Conservation (phyloP, 2,797 vertebrate genomes). For the Poecilia picta region DNA sequence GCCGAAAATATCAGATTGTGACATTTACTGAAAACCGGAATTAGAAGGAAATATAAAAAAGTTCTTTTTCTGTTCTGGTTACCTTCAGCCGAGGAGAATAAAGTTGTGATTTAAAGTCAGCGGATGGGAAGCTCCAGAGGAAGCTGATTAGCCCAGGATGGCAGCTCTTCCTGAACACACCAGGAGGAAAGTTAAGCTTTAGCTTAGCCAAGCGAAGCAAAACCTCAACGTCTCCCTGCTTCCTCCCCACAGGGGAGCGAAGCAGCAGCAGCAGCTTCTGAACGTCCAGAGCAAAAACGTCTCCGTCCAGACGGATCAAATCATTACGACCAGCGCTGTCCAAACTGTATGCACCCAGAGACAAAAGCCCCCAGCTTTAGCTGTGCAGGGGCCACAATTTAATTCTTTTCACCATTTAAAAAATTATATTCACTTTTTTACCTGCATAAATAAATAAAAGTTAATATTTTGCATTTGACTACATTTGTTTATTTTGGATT, state of each 20-base stretch:
- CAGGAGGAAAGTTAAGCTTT: conserved; percentile 62
- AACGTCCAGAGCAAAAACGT: too few species aligned
- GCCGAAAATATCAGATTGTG: conserved; percentile 4
- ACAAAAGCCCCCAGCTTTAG: too few species aligned
- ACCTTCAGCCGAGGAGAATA: conserved; percentile 26
- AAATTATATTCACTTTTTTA: too few species aligned
- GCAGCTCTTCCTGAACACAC: conserved; percentile 46
- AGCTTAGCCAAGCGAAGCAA: conserved; percentile 68
- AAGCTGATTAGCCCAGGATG: conserved; percentile 68
- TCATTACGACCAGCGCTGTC: too few species aligned
- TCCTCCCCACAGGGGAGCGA: conserved; percentile 46
- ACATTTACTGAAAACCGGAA: conserved; percentile 7
- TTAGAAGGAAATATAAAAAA: conserved; percentile 1
- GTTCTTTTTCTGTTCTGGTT: conserved; percentile 8
- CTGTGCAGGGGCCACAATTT: too few species aligned
- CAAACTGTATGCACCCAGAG: too few species aligned
- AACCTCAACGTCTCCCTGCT: conserved; percentile 35
- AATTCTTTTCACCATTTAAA: too few species aligned
- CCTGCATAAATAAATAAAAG: too few species aligned
- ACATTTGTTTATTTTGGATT: too few species aligned
- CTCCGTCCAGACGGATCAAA: background rate
- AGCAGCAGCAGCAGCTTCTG: too few species aligned
- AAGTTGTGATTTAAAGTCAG: conserved; percentile 41
- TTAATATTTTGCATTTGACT: too few species aligned
- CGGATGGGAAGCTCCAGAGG: conserved; percentile 44